These are phyloP conservation scores for Helicoverpa zea DNA, from an alignment of 1,140 invertebrate species.

Conservation along the genomic window DNA sequence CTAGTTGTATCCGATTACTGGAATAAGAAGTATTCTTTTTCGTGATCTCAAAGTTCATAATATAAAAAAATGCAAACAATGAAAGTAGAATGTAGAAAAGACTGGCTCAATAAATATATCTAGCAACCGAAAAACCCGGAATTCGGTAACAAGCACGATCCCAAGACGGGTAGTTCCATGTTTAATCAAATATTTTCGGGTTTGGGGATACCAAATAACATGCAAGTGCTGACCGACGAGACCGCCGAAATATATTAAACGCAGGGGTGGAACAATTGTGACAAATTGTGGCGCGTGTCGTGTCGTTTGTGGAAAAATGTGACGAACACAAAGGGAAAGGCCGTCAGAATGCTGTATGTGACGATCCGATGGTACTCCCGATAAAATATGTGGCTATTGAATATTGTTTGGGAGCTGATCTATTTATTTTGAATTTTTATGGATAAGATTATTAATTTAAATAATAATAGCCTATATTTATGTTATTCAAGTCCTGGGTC, in stretches of 20 bases:
- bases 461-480: no score
- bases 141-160: slow-evolving; percentile 6
- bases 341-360: slow-evolving; percentile 15
- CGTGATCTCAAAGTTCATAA: no score
- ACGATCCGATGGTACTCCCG: background rate
- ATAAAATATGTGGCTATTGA: background rate
- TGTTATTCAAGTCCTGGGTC: no score
- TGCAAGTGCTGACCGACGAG: slow-evolving; percentile 21
- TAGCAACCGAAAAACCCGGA: background rate
- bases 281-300: slow-evolving; percentile 36
- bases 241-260: slow-evolving; percentile 39
- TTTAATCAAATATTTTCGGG: slow-evolving; percentile 32
- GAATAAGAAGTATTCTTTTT: no score
- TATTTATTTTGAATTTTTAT: no score
- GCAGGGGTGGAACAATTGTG: slow-evolving; percentile 43
- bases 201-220: slow-evolving; percentile 24
- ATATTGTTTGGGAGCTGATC: background rate
- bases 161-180: background rate
- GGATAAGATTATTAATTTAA: no score
- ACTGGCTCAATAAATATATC: background rate
- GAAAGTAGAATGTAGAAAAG: no score
- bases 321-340: slow-evolving; percentile 16
- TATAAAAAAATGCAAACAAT: background rate
- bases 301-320: slow-evolving; percentile 35
- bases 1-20: no score